These are phyloP conservation scores for Pseudomyrmex sp. DNA, from an alignment of 1,140 invertebrate species.

Conservation along the genomic window DNA sequence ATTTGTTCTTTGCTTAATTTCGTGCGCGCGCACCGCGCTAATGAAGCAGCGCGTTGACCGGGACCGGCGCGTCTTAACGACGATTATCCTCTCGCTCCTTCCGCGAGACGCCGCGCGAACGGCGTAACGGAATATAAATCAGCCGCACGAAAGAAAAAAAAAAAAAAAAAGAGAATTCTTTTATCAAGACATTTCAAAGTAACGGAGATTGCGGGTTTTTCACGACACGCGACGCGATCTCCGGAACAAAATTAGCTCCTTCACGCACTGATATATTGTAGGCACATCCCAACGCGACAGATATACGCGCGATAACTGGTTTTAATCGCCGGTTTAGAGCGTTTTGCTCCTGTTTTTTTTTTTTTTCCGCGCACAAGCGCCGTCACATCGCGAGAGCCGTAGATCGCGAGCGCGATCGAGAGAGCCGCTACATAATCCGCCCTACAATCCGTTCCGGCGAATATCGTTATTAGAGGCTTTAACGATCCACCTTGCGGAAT, in stretches of 20 bases:
- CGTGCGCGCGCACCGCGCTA: not conserved
- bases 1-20: slow-evolving; percentile 54
- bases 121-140: slow-evolving; percentile 39
- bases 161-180: slow-evolving; percentile 3
- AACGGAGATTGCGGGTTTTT: slow-evolving; percentile 48
- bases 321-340: slow-evolving; percentile 65
- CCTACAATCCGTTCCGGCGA: slow-evolving; percentile 64
- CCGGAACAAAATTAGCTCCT: slow-evolving; percentile 32
- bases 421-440: slow-evolving; percentile 58
- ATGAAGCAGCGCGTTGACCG: slow-evolving; percentile 10
- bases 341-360: slow-evolving; percentile 31
- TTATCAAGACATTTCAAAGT: slow-evolving; percentile 39
- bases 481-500: slow-evolving; percentile 63
- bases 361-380: slow-evolving; percentile 37
- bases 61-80: slow-evolving; percentile 37
- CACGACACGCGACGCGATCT: not conserved
- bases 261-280: slow-evolving; percentile 15
- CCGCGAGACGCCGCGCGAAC: slow-evolving; percentile 10
- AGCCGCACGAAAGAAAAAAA: not conserved
- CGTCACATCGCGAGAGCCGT: slow-evolving; percentile 18
- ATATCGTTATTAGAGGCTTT: slow-evolving; percentile 70
- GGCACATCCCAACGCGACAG: not conserved
- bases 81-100: slow-evolving; percentile 22
- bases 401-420: not conserved
- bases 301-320: slow-evolving; percentile 55